A percentile compares a stretch with the other conserved stretches of the same genome.
Conservation (phyloP, 2,888 invertebrate genomes). For the Leptothorax acervorum region DNA sequence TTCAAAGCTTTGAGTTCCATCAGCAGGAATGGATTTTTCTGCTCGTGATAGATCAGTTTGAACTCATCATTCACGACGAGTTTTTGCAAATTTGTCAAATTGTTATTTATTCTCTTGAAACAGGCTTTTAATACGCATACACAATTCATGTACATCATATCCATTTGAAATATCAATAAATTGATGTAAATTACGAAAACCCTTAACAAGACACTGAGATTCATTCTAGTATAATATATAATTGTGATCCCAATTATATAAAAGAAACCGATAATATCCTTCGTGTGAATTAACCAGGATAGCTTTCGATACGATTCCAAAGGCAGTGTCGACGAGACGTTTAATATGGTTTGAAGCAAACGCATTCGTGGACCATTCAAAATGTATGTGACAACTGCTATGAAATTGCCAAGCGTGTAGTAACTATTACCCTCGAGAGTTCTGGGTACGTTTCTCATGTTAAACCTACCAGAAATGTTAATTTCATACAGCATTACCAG, state of each 20-base stretch:
- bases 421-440: slow-evolving; percentile 74
- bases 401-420: slow-evolving; percentile 61
- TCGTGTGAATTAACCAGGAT: slow-evolving; percentile 66
- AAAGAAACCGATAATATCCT: slow-evolving; percentile 69
- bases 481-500: slow-evolving; percentile 61
- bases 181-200: slow-evolving; percentile 60
- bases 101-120: slow-evolving; percentile 69
- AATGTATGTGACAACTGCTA: slow-evolving; percentile 63
- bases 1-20: slow-evolving; percentile 72
- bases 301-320: slow-evolving; percentile 60
- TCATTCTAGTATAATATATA: slow-evolving; percentile 4
- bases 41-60: slow-evolving; percentile 70
- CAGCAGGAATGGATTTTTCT: slow-evolving; percentile 69
- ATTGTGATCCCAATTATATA: slow-evolving; percentile 59
- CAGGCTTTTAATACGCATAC: slow-evolving; percentile 60
- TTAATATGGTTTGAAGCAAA: slow-evolving; percentile 64
- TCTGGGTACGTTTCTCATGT: slow-evolving; percentile 67
- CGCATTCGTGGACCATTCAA: slow-evolving; percentile 59
- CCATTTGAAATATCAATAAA: slow-evolving; percentile 64
- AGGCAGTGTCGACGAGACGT: slow-evolving; percentile 66
- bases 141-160: slow-evolving; percentile 74
- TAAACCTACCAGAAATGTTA: slow-evolving; percentile 56
- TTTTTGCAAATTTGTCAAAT: slow-evolving; percentile 63
- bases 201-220: slow-evolving; percentile 35
- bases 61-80: slow-evolving; percentile 72